A percentile compares a stretch with the other conserved stretches of the same genome.
These are phyloP conservation scores for Columba janthina DNA, from an alignment of 2,113 vertebrate genomes.

Conservation along the genomic window DNA sequence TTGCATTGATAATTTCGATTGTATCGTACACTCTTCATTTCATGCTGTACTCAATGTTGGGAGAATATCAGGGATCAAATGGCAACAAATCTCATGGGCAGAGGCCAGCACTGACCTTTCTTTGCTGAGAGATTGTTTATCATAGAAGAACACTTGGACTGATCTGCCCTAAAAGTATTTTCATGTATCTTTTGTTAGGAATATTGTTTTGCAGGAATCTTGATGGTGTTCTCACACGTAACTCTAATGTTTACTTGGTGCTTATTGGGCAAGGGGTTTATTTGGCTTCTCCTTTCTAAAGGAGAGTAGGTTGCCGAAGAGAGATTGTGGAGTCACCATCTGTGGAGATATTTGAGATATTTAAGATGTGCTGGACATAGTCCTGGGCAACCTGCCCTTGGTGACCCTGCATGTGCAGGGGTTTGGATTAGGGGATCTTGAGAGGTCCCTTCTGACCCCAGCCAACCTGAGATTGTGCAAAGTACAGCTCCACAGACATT, in stretches of 20 bases:
- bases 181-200: not conserved
- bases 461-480: not conserved
- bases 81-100: not conserved
- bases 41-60: not conserved
- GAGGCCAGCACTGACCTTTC: not conserved
- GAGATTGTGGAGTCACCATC: not conserved
- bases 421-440: not conserved
- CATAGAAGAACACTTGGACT: not conserved
- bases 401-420: not conserved
- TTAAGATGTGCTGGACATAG: not conserved
- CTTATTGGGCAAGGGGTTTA: fast-evolving
- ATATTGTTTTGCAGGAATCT: not conserved
- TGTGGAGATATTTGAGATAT: not conserved
- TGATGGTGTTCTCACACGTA: not conserved
- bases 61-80: not conserved
- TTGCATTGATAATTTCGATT: not conserved
- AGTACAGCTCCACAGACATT: not conserved
- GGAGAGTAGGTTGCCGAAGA: not conserved
- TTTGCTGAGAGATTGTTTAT: not conserved
- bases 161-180: not conserved
- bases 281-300: not conserved
- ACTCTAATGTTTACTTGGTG: not conserved
- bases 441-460: not conserved
- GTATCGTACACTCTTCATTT: not conserved
- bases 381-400: not conserved